Conservation (phyloP, 2,888 invertebrate species). For the Netelia virgata region DNA sequence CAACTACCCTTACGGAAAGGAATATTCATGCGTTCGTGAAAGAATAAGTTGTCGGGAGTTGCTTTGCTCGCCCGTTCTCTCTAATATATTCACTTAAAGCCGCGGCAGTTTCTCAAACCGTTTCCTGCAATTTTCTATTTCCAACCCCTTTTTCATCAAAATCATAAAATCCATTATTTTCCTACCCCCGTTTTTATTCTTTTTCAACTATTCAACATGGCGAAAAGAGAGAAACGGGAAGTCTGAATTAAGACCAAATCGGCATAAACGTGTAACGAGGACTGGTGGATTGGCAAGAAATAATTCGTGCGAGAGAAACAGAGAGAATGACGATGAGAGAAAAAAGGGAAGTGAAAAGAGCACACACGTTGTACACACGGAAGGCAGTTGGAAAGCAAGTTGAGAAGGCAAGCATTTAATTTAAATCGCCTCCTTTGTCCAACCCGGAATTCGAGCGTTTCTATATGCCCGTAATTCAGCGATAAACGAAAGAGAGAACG, state of each 20-base stretch:
- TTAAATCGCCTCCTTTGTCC: slow-evolving; percentile 76
- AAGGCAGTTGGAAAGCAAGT: slow-evolving; percentile 16
- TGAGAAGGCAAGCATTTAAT: slow-evolving; percentile 77
- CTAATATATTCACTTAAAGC: no score
- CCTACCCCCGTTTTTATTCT: neutral
- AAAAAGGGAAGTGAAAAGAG: slow-evolving; percentile 44
- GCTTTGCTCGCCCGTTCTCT: no score
- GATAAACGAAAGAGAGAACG: slow-evolving; percentile 70
- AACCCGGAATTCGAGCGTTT: slow-evolving; percentile 72
- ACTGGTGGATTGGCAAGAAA: no score
- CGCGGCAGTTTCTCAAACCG: no score
- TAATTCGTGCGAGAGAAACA: neutral
- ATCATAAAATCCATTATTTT: neutral
- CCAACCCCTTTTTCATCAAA: no score
- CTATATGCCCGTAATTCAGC: slow-evolving; percentile 73
- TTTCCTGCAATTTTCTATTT: no score
- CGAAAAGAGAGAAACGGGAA: slow-evolving; percentile 9
- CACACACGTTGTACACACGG: slow-evolving; percentile 32
- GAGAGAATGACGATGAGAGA: neutral
- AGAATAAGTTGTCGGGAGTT: no score
- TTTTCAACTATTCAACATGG: slow-evolving; percentile 15
- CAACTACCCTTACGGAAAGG: no score
- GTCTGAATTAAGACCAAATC: no score
- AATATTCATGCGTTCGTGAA: no score
- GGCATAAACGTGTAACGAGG: slow-evolving; percentile 17